These are phyloP conservation scores for Platerodrilus igneus DNA, from an alignment of 2,888 invertebrate species.

Conservation along the genomic window DNA sequence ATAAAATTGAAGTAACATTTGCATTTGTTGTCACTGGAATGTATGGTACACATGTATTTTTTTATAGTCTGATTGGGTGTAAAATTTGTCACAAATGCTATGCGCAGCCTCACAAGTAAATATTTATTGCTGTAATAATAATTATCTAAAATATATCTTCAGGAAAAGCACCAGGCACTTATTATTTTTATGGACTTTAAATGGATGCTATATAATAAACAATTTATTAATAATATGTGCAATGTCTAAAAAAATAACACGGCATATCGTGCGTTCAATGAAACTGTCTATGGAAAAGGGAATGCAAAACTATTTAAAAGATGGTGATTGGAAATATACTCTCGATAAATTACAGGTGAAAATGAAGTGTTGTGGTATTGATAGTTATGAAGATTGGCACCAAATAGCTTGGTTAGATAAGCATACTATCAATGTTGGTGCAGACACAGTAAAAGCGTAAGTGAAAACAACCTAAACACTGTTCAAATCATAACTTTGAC, in stretches of 20 bases:
- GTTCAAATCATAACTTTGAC: no score
- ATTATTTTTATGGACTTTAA: constrained; percentile 41
- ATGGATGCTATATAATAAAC: constrained; percentile 40
- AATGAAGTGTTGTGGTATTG: constrained; percentile 56
- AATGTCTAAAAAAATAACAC: constrained; percentile 41
- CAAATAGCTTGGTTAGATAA: constrained; percentile 57
- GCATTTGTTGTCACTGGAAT: constrained; percentile 43
- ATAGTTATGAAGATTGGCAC: constrained; percentile 56
- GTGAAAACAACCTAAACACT: no score
- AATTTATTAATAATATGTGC: constrained; percentile 40
- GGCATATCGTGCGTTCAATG: constrained; percentile 45
- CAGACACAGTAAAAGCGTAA: constrained; percentile 38
- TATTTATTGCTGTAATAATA: not conserved
- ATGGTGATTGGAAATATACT: constrained; percentile 54
- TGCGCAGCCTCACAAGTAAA: constrained; percentile 42
- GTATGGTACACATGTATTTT: constrained; percentile 42
- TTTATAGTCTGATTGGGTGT: constrained; percentile 43
- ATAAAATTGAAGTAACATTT: constrained; percentile 44
- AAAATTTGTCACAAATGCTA: constrained; percentile 44
- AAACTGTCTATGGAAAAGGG: constrained; percentile 54
- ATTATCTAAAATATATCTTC: constrained; percentile 21
- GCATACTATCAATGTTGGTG: constrained; percentile 43
- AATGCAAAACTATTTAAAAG: constrained; percentile 55
- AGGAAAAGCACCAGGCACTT: constrained; percentile 45
- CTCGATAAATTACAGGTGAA: constrained; percentile 56